Evolutionary conservation across 2,888 invertebrate species (phyloP).

Genomic region (Leptopterna dolabrata): DNA sequence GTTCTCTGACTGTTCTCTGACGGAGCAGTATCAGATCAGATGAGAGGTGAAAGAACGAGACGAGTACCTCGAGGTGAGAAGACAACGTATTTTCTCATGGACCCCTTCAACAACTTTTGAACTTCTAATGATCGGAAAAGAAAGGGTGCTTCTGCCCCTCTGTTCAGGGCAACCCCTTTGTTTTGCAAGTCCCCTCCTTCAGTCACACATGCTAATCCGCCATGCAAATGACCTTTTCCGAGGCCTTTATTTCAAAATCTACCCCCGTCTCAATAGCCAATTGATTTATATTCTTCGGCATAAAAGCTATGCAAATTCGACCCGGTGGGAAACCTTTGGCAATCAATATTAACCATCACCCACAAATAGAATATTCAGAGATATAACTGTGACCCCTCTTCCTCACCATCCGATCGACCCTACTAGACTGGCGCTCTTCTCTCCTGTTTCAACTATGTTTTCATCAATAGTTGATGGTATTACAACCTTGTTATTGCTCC

Average conservation of each 20-base stretch:
- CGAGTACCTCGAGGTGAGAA: conserved; percentile 13
- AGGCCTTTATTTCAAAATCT: conserved; percentile 51
- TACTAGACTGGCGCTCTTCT: neutral
- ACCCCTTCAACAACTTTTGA: neutral
- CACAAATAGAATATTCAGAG: conserved; percentile 51
- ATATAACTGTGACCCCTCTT: conserved; percentile 38
- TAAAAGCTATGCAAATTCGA: conserved; percentile 51
- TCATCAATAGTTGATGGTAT: conserved; percentile 49
- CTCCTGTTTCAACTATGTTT: conserved; percentile 36
- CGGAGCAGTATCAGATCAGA: neutral
- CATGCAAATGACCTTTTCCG: conserved; percentile 48
- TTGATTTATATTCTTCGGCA: conserved; percentile 52
- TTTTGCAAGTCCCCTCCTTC: conserved; percentile 42
- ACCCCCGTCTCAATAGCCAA: conserved; percentile 54
- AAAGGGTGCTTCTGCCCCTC: neutral
- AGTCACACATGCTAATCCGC: conserved; percentile 50
- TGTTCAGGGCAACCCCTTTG: conserved; percentile 18
- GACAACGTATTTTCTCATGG: conserved; percentile 49
- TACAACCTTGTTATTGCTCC: conserved; percentile 47
- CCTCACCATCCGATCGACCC: neutral
- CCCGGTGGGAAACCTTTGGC: conserved; percentile 45
- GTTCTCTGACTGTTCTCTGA: too few species aligned
- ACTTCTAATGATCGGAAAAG: conserved; percentile 32
- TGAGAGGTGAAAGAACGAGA: neutral
- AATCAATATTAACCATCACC: conserved; percentile 53